Base-by-base conservation (phyloP, 2,797 vertebrate species). In the Sphaeramia orbicularis region DNA sequence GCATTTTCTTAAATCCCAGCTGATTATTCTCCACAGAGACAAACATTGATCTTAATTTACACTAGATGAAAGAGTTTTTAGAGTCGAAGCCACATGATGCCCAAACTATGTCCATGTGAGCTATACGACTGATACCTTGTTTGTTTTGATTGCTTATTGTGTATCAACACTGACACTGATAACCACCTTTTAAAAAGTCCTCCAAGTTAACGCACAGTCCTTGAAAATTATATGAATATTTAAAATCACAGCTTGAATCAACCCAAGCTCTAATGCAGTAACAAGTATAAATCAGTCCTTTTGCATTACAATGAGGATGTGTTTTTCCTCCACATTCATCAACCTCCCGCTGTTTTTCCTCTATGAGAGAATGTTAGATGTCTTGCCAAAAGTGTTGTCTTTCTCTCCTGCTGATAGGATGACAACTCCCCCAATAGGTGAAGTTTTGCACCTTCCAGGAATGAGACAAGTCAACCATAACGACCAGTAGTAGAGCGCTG, bases 361-460 rank as follows among this genome's bases (percentile, higher is more conserved):
- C 86, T 84, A 67, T 37, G 51, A 76, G 51, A 61, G 64, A 77
- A 60, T 58, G 76, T 74, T 68, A 69, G 80, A 78, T 63, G 73
- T 61, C 57, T 77, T 77, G 76, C 84, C 83, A 90, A 87, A 88
- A 80, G 78, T 73, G 66, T 43, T 45, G 72, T 77, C 66, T 81
- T 81, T 59, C 48, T 79, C 72, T 78, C 79, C 86, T 71, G 81
- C 88, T 89, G 82, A 41, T 84, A 79, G 76, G 79, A 86, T 85
- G 86, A 86, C 80, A 77, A 83, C 89, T 86, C 81, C 64, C 74
- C 85, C 81, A 75, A 76, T 53, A 83, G 86, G 89, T 80, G 76
- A 86, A 71, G 76, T 73, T 87, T 80, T 80, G 81, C 84, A 85
- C 84, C 87, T 93, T 86, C 81, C 80, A 90, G 83, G 70, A 84